Percentiles rank a stretch among this genome's conserved stretches.
These are phyloP conservation scores for Mamestra brassicae DNA, from an alignment of 2,888 invertebrate genomes.

Conservation along the genomic window DNA sequence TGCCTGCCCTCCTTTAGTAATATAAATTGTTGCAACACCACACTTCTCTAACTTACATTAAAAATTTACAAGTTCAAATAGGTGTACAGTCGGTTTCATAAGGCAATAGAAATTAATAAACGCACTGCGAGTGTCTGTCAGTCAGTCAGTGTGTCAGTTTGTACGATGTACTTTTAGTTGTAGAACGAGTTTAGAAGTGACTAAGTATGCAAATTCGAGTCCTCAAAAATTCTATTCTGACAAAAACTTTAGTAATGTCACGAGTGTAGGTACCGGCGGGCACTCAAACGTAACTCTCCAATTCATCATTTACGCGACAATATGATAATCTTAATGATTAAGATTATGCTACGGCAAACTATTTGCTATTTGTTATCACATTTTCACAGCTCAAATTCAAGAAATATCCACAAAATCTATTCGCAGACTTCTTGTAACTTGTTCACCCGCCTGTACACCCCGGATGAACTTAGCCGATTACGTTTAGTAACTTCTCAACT, in stretches of 20 bases:
- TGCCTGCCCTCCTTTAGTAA: not conserved
- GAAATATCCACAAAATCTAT: not conserved
- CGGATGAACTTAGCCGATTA: slow-evolving; percentile 50
- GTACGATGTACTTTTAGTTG: not conserved
- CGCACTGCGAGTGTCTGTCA: not conserved
- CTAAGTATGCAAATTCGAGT: not conserved
- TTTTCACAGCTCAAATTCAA: not conserved
- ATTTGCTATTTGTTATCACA: not conserved
- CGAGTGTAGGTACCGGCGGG: not conserved
- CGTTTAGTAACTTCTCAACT: slow-evolving; percentile 48
- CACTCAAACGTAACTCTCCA: not conserved
- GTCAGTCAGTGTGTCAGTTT: not conserved
- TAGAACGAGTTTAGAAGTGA: too few relatives aligned
- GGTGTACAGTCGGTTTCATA: slow-evolving; percentile 5
- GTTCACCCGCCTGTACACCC: slow-evolving; percentile 5
- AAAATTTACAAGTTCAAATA: slow-evolving; percentile 33
- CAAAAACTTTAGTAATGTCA: not conserved
- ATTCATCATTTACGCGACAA: not conserved
- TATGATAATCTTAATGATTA: not conserved
- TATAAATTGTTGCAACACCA: slow-evolving; percentile 31
- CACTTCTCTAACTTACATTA: slow-evolving; percentile 49
- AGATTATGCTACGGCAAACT: not conserved
- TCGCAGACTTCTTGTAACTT: not conserved
- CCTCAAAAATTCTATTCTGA: not conserved
- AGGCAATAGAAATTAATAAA: not conserved